Percentiles rank a stretch among this genome's conserved stretches.
Evolutionary conservation across 2,888 invertebrate genomes (phyloP).

Genomic region (Pseudolycoriella hygida): DNA sequence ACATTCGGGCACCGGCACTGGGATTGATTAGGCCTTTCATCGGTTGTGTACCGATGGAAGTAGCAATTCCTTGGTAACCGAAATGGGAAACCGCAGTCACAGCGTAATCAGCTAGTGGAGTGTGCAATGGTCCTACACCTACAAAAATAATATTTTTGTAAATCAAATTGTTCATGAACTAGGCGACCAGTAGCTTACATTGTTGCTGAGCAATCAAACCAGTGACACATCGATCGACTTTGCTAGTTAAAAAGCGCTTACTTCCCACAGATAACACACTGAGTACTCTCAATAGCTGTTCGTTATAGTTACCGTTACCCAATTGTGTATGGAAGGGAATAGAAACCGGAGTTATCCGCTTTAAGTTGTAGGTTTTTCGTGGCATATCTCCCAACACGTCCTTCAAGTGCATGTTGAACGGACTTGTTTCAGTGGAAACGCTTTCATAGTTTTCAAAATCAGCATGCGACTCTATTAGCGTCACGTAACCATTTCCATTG

Average conservation of each 20-base stretch:
- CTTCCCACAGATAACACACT: conserved; percentile 82
- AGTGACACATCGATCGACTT: conserved; percentile 89
- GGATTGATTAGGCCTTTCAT: conserved; percentile 77
- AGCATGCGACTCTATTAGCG: conserved; percentile 40
- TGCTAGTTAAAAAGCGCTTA: conserved; percentile 88
- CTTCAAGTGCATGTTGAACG: conserved; percentile 78
- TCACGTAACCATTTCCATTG: conserved; percentile 65
- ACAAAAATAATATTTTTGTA: no score
- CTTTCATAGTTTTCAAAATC: conserved; percentile 31
- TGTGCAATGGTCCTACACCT: conserved; percentile 91
- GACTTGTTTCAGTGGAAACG: conserved; percentile 33
- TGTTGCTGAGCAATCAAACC: conserved; percentile 95
- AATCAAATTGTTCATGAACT: no score
- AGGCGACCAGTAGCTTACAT: no score
- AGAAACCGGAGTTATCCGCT: conserved; percentile 28
- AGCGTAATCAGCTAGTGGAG: conserved; percentile 88
- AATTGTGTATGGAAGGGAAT: conserved; percentile 31
- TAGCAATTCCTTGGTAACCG: conserved; percentile 72
- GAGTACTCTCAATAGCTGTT: conserved; percentile 61
- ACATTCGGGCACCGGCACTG: conserved; percentile 79
- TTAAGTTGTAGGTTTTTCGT: conserved; percentile 40
- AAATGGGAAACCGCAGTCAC: conserved; percentile 76
- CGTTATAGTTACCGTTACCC: conserved; percentile 35
- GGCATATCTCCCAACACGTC: conserved; percentile 77
- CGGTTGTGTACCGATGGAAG: conserved; percentile 93